Conservation (phyloP, 2,888 invertebrate genomes). For the Athrips mouffetella region DNA sequence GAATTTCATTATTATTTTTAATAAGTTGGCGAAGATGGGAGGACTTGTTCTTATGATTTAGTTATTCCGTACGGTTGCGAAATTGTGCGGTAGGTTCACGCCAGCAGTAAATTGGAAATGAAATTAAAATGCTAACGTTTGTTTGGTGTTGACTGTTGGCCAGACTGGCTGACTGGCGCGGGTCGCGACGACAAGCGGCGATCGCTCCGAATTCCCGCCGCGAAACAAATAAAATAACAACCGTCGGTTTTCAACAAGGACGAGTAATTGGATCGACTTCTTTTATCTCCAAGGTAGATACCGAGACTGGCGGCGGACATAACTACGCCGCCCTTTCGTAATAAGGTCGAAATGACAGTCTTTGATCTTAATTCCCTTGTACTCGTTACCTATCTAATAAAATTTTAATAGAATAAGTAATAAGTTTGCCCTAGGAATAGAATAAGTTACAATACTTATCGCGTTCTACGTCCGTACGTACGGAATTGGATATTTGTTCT, state of each 20-base stretch:
- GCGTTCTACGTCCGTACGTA: no score
- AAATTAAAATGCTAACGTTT: conserved; percentile 43
- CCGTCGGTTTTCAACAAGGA: conserved; percentile 33
- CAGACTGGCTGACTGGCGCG: not conserved
- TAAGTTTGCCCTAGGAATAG: no score
- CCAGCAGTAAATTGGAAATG: conserved; percentile 42
- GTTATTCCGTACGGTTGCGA: conserved; percentile 31
- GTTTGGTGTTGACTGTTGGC: no score
- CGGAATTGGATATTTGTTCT: no score
- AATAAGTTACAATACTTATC: no score
- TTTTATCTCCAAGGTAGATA: conserved; percentile 28
- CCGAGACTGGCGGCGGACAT: conserved; percentile 12
- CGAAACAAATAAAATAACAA: conserved; percentile 39
- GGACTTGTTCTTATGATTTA: conserved; percentile 16
- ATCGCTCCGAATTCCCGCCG: conserved; percentile 32
- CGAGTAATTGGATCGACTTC: conserved; percentile 36
- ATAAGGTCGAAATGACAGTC: conserved; percentile 20
- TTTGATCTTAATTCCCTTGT: conserved; percentile 29
- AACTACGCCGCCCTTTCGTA: conserved; percentile 10
- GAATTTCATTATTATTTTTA: conserved; percentile 13
- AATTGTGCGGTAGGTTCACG: conserved; percentile 29
- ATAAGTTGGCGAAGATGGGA: conserved; percentile 7
- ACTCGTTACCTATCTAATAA: no score
- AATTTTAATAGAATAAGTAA: no score
- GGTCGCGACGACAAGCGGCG: conserved; percentile 31